A percentile compares a stretch with the other conserved stretches of the same genome.
Evolutionary conservation across 2,797 vertebrate genomes (phyloP).

Genomic region (Pteronotus mesoamericanus): DNA sequence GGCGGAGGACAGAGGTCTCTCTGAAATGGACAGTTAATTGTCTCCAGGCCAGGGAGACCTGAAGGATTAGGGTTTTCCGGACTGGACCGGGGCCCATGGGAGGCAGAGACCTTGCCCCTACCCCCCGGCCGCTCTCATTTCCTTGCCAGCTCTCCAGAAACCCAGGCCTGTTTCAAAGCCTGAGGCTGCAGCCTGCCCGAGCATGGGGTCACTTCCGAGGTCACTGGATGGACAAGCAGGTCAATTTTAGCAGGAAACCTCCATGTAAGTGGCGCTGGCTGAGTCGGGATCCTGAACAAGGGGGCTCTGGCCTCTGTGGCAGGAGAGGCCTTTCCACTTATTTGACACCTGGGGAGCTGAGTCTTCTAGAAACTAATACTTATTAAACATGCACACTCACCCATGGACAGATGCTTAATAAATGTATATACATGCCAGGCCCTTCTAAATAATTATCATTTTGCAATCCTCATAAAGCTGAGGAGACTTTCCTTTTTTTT

Average conservation of each 20-base stretch:
- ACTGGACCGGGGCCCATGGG: background rate
- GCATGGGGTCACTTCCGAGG: conserved; percentile 67
- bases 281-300: background rate
- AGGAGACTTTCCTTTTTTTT: background rate
- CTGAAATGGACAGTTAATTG: conserved; percentile 56
- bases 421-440: background rate
- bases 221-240: conserved; percentile 62
- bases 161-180: conserved; percentile 60
- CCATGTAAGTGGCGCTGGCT: background rate
- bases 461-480: background rate
- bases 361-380: background rate
- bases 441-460: background rate
- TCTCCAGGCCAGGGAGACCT: conserved; percentile 52
- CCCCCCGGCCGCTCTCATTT: conserved; percentile 52
- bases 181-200: conserved; percentile 33
- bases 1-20: conserved; percentile 26
- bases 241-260: conserved; percentile 71
- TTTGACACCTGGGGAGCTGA: background rate
- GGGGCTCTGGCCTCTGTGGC: background rate
- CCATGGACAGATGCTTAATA: background rate
- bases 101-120: background rate
- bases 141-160: conserved; percentile 43
- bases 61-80: conserved; percentile 60
- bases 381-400: background rate
- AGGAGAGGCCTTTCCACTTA: background rate